Conservation (phyloP, 2,888 invertebrate species). For the Lasioglossum lativentre region DNA sequence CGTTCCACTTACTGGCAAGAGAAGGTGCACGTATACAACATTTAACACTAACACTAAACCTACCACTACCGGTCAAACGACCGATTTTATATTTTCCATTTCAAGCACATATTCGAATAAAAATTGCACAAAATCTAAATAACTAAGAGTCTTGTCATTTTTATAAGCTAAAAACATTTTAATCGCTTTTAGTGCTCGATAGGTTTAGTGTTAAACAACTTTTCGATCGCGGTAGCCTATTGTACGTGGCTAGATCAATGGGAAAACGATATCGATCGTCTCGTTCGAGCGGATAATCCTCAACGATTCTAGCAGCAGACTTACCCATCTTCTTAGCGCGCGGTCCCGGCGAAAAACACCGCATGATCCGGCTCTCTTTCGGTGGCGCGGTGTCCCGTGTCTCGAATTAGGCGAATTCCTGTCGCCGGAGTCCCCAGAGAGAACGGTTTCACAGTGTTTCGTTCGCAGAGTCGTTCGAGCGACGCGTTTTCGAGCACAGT, state of each 20-base stretch:
- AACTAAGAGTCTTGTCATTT: too few relatives aligned
- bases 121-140: too few relatives aligned
- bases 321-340: constrained; percentile 44
- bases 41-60: too few relatives aligned
- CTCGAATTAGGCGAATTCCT: constrained; percentile 3
- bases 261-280: not conserved
- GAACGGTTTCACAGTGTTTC: constrained; percentile 4
- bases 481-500: not conserved
- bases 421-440: not conserved
- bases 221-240: too few relatives aligned
- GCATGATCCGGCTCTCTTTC: constrained; percentile 40
- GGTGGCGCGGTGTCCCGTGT: not conserved
- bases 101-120: too few relatives aligned
- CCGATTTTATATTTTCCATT: too few relatives aligned
- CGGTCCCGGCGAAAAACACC: constrained; percentile 19
- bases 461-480: not conserved
- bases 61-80: too few relatives aligned
- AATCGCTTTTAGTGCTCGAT: too few relatives aligned
- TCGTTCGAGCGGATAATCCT: not conserved
- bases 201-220: too few relatives aligned
- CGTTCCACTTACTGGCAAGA: too few relatives aligned
- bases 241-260: not conserved
- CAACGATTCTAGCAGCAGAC: constrained; percentile 10
- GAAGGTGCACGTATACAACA: too few relatives aligned
- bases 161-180: too few relatives aligned